phyloP scores from a whole-genome alignment of 2,113 vertebrate genomes.

The Gymnorhina tibicen region DNA sequence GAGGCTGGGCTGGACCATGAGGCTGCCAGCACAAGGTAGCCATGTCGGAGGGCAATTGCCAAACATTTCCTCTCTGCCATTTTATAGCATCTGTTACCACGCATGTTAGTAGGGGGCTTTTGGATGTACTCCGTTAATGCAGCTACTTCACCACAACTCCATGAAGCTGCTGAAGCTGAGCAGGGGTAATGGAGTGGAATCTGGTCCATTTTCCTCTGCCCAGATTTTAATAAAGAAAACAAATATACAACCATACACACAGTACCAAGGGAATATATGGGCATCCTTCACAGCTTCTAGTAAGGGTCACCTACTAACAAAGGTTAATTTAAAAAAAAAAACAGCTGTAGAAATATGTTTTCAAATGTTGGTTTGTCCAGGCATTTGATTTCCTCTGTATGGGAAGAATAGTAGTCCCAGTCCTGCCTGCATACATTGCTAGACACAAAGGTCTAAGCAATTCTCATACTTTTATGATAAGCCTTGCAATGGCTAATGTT shows the following conservation, averaged over 20 bases:
- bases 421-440: neutral
- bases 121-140: neutral
- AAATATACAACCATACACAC: neutral
- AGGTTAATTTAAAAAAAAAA: neutral
- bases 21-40: neutral
- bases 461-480: neutral
- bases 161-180: neutral
- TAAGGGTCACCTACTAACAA: neutral
- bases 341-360: neutral
- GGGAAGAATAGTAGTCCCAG: neutral
- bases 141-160: neutral
- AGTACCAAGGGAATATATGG: neutral
- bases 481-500: neutral
- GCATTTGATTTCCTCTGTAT: neutral
- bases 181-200: neutral
- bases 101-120: neutral
- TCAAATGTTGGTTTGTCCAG: neutral
- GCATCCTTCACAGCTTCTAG: neutral
- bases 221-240: conserved; percentile 42
- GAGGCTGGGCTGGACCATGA: neutral
- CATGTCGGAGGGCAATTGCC: neutral
- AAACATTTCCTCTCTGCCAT: neutral
- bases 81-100: neutral
- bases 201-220: neutral
- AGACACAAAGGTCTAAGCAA: neutral